Base-by-base conservation (phyloP, 2,888 invertebrate genomes). In the Pogonocherus hispidulus region DNA sequence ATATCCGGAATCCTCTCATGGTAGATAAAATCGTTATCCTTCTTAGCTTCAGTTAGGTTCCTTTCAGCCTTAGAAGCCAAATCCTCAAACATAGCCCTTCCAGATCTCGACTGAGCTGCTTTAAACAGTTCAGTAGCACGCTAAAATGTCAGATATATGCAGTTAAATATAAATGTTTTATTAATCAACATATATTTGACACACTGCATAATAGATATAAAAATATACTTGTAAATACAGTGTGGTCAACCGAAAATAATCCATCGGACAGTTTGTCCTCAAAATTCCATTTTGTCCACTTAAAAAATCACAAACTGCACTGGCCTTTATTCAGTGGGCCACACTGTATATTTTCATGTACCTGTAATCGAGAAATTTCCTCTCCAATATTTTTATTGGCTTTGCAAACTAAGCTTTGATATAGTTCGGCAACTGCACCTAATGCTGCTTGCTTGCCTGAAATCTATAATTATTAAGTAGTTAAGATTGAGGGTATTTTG, bases 11-110 rank as follows among this genome's bases (percentile, higher is more conserved):
- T 91, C 84, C 96, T 92, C 86, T 98, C 99, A 86, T 99, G 99
- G 86, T 99, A 99, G 84, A 99, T 99, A 86, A 99, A 98, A 88
- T 99, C 97, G 86, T 99, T 99, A 87, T 99, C 99, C 86, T 97
- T 97, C 79, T 90, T 90, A 0, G 96, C 97, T 78, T 94, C 93
- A 1, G 90, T 90, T 69, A 96, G 89, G 79, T 92, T 91, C 60
- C 93, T 88, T 78, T 90, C 89, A 1, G 92, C 92, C 76, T 90
- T 91, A 69, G 87, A 88, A 4, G 87, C 87, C 73, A 90, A 88
- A 70, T 92, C 92, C 79, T 90, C 88, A 76, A 91, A 90, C 52
- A 91, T 85, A 0, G 88, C 84, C 76, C 89, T 89, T 8, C 91
- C 91, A 0, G 91, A 90, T 70, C 92, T 87, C n/a, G 88, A 87